These are phyloP conservation scores for Tragelaphus eurycerus DNA, from an alignment of 2,797 vertebrate genomes.

Conservation along the genomic window DNA sequence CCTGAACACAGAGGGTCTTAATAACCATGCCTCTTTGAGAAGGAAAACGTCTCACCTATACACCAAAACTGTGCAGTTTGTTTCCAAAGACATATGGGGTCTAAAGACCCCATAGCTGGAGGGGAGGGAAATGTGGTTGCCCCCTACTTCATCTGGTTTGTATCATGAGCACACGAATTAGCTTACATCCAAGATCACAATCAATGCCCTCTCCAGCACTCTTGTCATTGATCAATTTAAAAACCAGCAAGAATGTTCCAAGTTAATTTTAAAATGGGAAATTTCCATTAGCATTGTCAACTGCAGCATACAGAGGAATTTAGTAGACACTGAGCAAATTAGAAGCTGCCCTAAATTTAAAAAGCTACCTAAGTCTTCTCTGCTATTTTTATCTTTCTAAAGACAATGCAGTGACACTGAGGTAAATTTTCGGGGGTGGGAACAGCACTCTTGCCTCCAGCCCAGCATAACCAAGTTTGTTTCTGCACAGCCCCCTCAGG, in stretches of 20 bases:
- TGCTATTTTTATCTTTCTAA: slow-evolving; percentile 62
- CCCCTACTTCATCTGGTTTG: rapidly evolving
- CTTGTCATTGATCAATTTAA: neutral
- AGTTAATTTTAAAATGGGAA: slow-evolving; percentile 52
- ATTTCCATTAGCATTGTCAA: slow-evolving; percentile 47
- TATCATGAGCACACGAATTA: neutral
- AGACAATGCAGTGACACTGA: slow-evolving; percentile 44
- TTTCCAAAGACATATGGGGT: neutral
- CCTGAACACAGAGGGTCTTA: neutral
- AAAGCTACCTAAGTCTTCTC: slow-evolving; percentile 16
- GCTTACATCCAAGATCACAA: neutral
- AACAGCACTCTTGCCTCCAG: neutral
- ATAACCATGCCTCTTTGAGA: neutral
- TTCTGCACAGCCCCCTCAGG: neutral
- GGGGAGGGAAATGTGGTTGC: rapidly evolving
- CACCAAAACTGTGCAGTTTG: neutral
- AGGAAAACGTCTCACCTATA: neutral
- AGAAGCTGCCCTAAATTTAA: slow-evolving; percentile 64
- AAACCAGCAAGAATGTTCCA: slow-evolving; percentile 14
- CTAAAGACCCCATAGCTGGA: neutral
- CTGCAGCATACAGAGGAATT: neutral
- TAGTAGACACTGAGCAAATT: slow-evolving; percentile 48
- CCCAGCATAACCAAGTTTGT: neutral
- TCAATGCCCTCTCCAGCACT: neutral
- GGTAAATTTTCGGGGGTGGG: neutral